Evolutionary conservation across 1,140 invertebrate genomes (phyloP).

Genomic region (Zaprionus nigranus): DNA sequence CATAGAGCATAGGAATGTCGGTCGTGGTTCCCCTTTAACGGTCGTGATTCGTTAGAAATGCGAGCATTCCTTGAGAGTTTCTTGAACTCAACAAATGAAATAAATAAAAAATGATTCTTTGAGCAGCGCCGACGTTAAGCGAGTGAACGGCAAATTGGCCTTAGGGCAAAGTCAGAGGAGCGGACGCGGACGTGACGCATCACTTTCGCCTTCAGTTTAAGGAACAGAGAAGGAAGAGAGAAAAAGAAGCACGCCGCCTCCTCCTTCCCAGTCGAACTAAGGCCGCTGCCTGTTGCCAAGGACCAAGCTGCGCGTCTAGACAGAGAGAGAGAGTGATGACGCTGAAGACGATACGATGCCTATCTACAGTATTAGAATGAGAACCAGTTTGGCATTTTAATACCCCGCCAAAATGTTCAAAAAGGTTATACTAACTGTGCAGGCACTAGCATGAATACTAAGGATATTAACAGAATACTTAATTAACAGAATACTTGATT

Average conservation of each 20-base stretch:
- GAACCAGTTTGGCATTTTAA: conserved; percentile 62
- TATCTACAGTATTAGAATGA: conserved; percentile 52
- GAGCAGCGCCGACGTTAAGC: conserved; percentile 18
- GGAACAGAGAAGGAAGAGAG: conserved; percentile 46
- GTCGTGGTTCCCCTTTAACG: conserved; percentile 24
- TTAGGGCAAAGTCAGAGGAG: conserved; percentile 54
- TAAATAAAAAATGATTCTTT: conserved; percentile 28
- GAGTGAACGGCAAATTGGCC: conserved; percentile 64
- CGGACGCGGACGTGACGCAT: conserved; percentile 56
- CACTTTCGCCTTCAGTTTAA: conserved; percentile 77
- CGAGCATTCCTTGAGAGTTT: conserved; percentile 67
- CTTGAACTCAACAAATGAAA: conserved; percentile 61
- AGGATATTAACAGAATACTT: too few species aligned
- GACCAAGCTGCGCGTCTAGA: conserved; percentile 66
- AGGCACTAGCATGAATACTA: too few species aligned
- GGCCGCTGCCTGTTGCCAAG: conserved; percentile 45
- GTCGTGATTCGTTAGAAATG: conserved; percentile 63
- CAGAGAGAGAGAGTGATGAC: conserved; percentile 54
- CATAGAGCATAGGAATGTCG: conserved; percentile 53
- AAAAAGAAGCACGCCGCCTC: conserved; percentile 27
- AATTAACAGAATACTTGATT: too few species aligned
- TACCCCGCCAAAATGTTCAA: too few species aligned
- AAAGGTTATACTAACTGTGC: too few species aligned
- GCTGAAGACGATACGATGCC: conserved; percentile 14
- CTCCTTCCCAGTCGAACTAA: neutral